A percentile compares a stretch with the other conserved stretches of the same genome.
phyloP scores from a whole-genome alignment of 2,888 invertebrate genomes.

The Hirtodrosophila histrioides region DNA sequence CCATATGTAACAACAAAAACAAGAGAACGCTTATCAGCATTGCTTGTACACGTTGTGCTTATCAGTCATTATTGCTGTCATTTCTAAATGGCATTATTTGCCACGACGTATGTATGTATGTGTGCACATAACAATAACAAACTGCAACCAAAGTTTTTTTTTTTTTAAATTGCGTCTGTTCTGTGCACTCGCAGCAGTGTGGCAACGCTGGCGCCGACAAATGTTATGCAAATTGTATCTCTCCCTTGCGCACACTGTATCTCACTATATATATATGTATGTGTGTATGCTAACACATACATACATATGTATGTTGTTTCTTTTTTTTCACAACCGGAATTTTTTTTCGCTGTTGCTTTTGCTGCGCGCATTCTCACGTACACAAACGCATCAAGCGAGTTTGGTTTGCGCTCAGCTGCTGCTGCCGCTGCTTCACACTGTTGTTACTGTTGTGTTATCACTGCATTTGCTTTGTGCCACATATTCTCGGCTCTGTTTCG shows the following conservation, averaged over 20 bases:
- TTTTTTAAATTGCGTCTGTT: slow-evolving; percentile 15
- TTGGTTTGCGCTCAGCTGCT: slow-evolving; percentile 65
- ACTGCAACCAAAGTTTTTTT: slow-evolving; percentile 14
- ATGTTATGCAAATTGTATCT: slow-evolving; percentile 58
- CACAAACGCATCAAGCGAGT: slow-evolving; percentile 49
- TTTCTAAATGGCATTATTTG: slow-evolving; percentile 13
- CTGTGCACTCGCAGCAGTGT: slow-evolving; percentile 15
- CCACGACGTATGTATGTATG: slow-evolving; percentile 13
- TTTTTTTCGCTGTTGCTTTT: slow-evolving; percentile 71
- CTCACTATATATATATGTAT: slow-evolving; percentile 2
- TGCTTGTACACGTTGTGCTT: slow-evolving; percentile 40
- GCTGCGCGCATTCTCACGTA: slow-evolving; percentile 71
- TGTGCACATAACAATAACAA: slow-evolving; percentile 42
- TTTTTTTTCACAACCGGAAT: slow-evolving; percentile 74
- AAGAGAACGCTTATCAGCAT: slow-evolving; percentile 37
- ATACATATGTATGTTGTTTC: slow-evolving; percentile 19
- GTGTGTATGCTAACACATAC: no score
- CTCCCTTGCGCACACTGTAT: slow-evolving; percentile 36
- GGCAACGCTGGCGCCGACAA: slow-evolving; percentile 47
- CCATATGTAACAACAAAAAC: slow-evolving; percentile 6
- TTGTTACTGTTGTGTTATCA: slow-evolving; percentile 60
- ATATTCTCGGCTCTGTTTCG: slow-evolving; percentile 47
- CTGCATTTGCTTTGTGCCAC: slow-evolving; percentile 72
- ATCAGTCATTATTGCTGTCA: slow-evolving; percentile 24
- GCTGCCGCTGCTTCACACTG: slow-evolving; percentile 23